Evolutionary conservation across 2,797 vertebrate genomes (phyloP).

Genomic region (Crenichthys baileyi): DNA sequence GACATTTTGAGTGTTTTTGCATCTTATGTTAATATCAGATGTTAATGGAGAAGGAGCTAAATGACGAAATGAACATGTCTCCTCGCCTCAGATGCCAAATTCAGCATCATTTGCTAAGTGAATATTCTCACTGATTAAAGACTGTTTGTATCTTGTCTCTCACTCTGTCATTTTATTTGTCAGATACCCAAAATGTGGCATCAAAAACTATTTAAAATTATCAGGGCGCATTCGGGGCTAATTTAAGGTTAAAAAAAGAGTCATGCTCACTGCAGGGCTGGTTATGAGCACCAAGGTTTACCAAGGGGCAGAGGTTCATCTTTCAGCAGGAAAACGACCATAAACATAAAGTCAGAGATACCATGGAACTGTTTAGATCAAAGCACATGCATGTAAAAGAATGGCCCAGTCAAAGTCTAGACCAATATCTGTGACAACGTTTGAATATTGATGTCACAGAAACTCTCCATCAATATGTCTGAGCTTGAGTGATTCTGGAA

Average conservation of each 20-base stretch:
- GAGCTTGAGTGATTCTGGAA: background rate
- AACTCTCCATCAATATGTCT: background rate
- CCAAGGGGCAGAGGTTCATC: background rate
- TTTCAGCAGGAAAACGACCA: background rate
- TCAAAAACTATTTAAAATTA: no score
- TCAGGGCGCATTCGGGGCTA: no score
- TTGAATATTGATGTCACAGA: background rate
- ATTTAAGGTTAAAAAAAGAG: background rate
- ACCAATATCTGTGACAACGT: background rate
- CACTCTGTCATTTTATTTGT: background rate
- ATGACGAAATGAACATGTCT: no score
- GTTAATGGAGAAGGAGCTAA: background rate
- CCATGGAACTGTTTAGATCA: background rate
- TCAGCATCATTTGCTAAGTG: background rate
- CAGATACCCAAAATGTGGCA: no score
- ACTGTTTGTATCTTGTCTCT: background rate
- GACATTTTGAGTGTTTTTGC: background rate
- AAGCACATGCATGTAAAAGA: background rate
- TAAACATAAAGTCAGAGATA: no score
- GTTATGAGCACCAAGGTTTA: background rate
- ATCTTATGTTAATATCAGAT: background rate
- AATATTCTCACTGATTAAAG: background rate
- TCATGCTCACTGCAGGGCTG: background rate
- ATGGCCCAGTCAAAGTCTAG: background rate
- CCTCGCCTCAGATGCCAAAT: background rate